These are phyloP conservation scores for Ornithoptera priamus DNA, from an alignment of 2,888 invertebrate genomes.

Conservation along the genomic window DNA sequence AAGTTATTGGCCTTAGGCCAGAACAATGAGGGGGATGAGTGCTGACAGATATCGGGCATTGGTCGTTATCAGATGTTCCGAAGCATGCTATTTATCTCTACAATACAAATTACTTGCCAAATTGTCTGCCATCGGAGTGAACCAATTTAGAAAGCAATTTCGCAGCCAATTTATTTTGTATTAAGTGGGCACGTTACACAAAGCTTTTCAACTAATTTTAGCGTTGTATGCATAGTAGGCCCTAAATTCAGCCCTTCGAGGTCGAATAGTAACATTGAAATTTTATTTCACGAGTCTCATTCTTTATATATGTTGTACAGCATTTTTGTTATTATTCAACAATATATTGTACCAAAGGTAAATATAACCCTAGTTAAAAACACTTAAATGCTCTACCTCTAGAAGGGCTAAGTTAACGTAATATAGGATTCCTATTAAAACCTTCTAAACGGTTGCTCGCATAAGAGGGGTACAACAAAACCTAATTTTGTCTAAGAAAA, in stretches of 20 bases:
- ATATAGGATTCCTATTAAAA: no score
- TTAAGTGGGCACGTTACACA: conserved; percentile 76
- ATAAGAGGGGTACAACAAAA: no score
- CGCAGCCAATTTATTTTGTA: conserved; percentile 76
- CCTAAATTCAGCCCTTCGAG: conserved; percentile 9
- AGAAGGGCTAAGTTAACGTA: no score
- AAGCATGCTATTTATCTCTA: conserved; percentile 76
- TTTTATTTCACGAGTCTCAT: neutral
- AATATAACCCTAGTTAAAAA: no score
- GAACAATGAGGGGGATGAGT: conserved; percentile 46
- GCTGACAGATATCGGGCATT: conserved; percentile 60
- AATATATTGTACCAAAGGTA: no score
- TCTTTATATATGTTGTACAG: neutral
- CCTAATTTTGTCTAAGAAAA: no score
- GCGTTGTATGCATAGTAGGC: conserved; percentile 10
- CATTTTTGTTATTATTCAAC: no score
- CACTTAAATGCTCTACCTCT: no score
- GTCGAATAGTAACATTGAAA: neutral
- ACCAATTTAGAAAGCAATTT: conserved; percentile 80
- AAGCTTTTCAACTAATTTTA: conserved; percentile 68
- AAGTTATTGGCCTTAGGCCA: conserved; percentile 73
- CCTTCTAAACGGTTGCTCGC: no score
- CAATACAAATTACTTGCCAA: conserved; percentile 80
- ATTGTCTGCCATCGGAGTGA: conserved; percentile 77
- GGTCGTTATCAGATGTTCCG: conserved; percentile 71